A percentile compares a stretch with the other conserved stretches of the same genome.
Evolutionary conservation across 2,113 vertebrate genomes (phyloP).

Genomic region (Clarias gariepinus): DNA sequence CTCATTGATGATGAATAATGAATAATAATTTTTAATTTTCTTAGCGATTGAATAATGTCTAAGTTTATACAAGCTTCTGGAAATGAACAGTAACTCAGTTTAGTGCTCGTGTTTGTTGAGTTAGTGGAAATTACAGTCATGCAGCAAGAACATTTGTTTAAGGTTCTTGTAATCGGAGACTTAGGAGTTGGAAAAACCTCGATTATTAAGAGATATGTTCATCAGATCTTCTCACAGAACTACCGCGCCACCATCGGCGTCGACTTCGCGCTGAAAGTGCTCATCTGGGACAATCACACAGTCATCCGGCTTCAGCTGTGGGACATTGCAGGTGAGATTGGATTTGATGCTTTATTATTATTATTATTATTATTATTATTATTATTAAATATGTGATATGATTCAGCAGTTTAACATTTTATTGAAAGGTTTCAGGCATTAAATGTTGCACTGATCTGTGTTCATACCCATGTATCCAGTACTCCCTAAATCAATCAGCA

Average conservation of each 20-base stretch:
- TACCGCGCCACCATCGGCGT: slow-evolving; percentile 80
- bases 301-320: slow-evolving; percentile 76
- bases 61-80: neutral
- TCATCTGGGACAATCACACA: slow-evolving; percentile 72
- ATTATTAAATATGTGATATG: neutral
- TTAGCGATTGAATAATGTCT: neutral
- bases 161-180: slow-evolving; percentile 78
- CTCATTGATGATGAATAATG: neutral
- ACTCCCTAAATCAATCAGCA: neutral
- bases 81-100: neutral
- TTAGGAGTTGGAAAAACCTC: slow-evolving; percentile 79
- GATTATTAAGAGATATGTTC: slow-evolving; percentile 78
- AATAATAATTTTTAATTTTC: neutral
- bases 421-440: neutral
- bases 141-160: slow-evolving; percentile 75
- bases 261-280: slow-evolving; percentile 78
- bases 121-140: slow-evolving; percentile 40
- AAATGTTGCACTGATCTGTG: neutral
- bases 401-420: neutral
- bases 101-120: neutral
- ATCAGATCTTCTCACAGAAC: slow-evolving; percentile 78
- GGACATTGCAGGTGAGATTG: slow-evolving; percentile 75
- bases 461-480: neutral
- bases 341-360: neutral
- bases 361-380: no score